Evolutionary conservation across 2,797 vertebrate genomes (phyloP), one percentile per base, ranked within the genome.

Genomic region (Enteromius viviparus): DNA sequence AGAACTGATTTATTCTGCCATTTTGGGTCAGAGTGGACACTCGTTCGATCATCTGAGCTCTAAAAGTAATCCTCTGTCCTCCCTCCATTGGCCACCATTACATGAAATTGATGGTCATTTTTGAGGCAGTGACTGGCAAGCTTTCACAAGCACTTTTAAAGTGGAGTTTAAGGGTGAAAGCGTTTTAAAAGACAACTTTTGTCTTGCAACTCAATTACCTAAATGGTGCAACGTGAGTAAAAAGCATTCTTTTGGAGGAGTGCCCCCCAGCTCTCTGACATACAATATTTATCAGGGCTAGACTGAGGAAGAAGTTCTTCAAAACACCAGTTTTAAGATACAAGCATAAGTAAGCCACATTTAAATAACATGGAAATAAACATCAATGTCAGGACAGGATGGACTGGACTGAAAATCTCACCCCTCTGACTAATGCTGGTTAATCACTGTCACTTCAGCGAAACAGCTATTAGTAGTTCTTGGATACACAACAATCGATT

Each of bases 1-100:
- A 78, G 40, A 71, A 40, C 49, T 92, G 93, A 94, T 94, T 94
- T 94, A 95, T 94, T 90, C 85, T 32, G 87, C 86, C 89, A 87
- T 92, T 87, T 81, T 83, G 83, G 92, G 86, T 75, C 86, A 86
- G 85, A 82, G 82, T 79, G 14, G 42, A 90, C 92, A 84, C 85
- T 78, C 82, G 5, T 85, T 89, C 90, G 79, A 84, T 91, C 89
- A 90, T 92, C 40, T 88, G 89, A 8, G 84, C 85, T 91, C 88
- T 87, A 90, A 89, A 87, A 86, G 91, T 90, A 87, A 93, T 93
- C 90, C 88, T 82, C 75, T 87, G 78, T 90, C 91, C 91, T 92
- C 90, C 87, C 85, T 87, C 58, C 29, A 71, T 85, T 34, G 80
- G 42, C 45, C 6, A 66, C 0, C 1, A 3, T 64, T 68, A 71